A percentile compares a stretch with the other conserved stretches of the same genome.
Evolutionary conservation across 2,888 invertebrate genomes (phyloP).

Genomic region (Leptura quadrifasciata): DNA sequence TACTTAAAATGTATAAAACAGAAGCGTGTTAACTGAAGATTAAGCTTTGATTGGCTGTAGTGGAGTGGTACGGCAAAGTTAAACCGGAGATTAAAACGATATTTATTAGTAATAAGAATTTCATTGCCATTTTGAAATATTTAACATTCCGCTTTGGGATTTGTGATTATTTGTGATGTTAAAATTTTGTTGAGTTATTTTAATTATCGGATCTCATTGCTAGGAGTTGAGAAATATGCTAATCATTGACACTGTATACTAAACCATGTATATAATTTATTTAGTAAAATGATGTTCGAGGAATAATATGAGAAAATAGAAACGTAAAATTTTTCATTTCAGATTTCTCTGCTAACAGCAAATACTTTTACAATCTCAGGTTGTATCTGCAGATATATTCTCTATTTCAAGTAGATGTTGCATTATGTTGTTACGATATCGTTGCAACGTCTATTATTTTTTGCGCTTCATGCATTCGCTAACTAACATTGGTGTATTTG

Average conservation of each 20-base stretch:
- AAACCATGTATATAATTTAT: too few relatives aligned
- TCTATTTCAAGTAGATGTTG: not conserved
- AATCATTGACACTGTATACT: too few relatives aligned
- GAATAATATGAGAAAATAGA: too few relatives aligned
- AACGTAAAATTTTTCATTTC: too few relatives aligned
- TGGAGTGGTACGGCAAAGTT: conserved; percentile 45
- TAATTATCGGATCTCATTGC: not conserved
- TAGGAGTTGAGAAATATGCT: not conserved
- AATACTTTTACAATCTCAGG: too few relatives aligned
- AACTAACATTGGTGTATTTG: not conserved
- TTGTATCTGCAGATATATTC: not conserved
- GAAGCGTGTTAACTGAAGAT: conserved; percentile 49
- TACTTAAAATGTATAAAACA: conserved; percentile 49
- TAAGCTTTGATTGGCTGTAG: conserved; percentile 44
- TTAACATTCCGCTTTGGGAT: not conserved
- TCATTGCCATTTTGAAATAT: conserved; percentile 35
- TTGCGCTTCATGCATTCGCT: not conserved
- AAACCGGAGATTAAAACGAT: conserved; percentile 48
- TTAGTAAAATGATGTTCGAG: too few relatives aligned
- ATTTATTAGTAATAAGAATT: conserved; percentile 44
- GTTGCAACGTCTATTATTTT: not conserved
- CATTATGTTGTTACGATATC: not conserved
- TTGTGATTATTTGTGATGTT: not conserved
- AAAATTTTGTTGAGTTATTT: conserved; percentile 3
- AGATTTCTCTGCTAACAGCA: too few relatives aligned